Evolutionary conservation across 2,797 vertebrate species (phyloP).

Genomic region (Strix occidentalis): DNA sequence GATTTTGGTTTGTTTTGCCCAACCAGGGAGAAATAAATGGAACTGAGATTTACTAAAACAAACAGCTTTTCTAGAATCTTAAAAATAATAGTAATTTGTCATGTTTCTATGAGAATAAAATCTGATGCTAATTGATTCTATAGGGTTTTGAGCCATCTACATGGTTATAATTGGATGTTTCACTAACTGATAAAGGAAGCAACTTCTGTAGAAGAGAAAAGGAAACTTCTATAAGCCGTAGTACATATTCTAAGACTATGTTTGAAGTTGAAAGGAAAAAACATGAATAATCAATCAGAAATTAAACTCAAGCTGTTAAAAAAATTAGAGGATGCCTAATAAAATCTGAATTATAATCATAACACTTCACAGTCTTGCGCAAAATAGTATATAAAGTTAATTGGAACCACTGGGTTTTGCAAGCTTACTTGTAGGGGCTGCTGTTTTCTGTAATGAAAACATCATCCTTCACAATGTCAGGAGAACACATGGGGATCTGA

Average conservation of each 20-base stretch:
- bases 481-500: not conserved
- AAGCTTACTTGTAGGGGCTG: not conserved
- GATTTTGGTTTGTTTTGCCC: not conserved
- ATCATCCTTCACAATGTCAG: constrained; percentile 1
- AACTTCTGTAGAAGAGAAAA: not conserved
- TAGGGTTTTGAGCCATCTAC: not conserved
- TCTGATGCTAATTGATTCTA: not conserved
- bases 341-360: not conserved
- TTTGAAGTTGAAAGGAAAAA: not conserved
- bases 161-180: not conserved
- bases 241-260: not conserved
- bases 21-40: not conserved
- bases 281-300: not conserved
- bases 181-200: not conserved
- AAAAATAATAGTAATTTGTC: not conserved
- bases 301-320: not conserved
- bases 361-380: not conserved
- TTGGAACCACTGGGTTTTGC: constrained; percentile 8
- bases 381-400: constrained; percentile 8
- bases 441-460: constrained; percentile 1
- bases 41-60: not conserved
- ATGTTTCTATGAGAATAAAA: not conserved
- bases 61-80: not conserved
- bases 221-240: not conserved
- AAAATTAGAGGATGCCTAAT: not conserved